phyloP scores from a whole-genome alignment of 2,113 vertebrate genomes.

The Periophthalmodon schlosseri region DNA sequence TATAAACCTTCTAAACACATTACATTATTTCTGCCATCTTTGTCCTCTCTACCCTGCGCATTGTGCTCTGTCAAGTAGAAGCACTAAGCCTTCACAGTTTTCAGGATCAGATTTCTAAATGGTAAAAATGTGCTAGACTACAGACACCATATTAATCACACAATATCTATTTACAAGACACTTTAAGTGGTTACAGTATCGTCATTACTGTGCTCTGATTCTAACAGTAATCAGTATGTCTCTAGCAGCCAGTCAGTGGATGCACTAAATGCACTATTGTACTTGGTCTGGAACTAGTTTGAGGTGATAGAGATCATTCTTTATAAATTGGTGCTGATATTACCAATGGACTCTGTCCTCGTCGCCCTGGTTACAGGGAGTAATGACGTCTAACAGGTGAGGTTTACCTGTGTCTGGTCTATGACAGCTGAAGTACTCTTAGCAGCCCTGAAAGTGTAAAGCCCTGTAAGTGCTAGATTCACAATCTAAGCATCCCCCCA shows the following conservation, averaged over 20 bases:
- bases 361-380: constrained; percentile 66
- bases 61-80: constrained; percentile 46
- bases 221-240: constrained; percentile 67
- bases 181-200: constrained; percentile 70
- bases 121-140: constrained; percentile 35
- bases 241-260: constrained; percentile 61
- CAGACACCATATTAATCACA: constrained; percentile 36
- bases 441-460: constrained; percentile 71
- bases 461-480: constrained; percentile 71
- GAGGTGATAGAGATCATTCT: constrained; percentile 68
- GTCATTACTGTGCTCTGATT: constrained; percentile 64
- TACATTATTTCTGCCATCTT: not conserved
- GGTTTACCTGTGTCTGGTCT: constrained; percentile 54
- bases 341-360: constrained; percentile 62
- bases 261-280: constrained; percentile 59
- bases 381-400: constrained; percentile 53
- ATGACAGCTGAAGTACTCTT: constrained; percentile 61
- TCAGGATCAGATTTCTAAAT: constrained; percentile 27
- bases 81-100: constrained; percentile 50
- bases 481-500: constrained; percentile 66
- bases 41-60: constrained; percentile 3
- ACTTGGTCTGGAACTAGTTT: constrained; percentile 39
- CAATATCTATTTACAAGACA: constrained; percentile 68
- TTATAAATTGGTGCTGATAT: constrained; percentile 45
- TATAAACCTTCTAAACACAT: constrained; percentile 6